These are phyloP conservation scores for Takifugu flavidus DNA, from an alignment of 2,113 vertebrate genomes.

Conservation along the genomic window DNA sequence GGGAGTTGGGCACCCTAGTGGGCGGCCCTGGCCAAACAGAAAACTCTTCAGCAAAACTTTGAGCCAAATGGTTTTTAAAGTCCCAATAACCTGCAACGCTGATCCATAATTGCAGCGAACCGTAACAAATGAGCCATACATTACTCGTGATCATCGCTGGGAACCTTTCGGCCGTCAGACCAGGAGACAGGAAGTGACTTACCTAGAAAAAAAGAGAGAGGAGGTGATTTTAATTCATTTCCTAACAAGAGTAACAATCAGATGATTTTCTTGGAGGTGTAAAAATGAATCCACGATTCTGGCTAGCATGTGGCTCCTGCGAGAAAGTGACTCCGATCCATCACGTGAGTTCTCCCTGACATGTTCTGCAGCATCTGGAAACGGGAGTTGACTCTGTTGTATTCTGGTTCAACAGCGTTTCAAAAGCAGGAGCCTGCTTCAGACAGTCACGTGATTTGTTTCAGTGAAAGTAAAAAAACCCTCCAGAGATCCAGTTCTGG, in stretches of 20 bases:
- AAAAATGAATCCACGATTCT: constrained; percentile 20
- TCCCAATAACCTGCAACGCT: neutral
- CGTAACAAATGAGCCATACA: constrained; percentile 55
- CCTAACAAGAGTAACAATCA: neutral
- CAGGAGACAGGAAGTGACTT: constrained; percentile 33
- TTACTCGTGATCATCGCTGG: constrained; percentile 52
- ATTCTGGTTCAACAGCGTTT: constrained; percentile 1
- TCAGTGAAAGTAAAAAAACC: constrained; percentile 29
- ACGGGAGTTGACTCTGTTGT: neutral
- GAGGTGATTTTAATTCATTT: neutral
- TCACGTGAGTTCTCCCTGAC: neutral
- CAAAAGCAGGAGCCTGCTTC: constrained; percentile 6
- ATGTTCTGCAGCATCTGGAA: neutral
- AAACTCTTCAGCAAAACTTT: constrained; percentile 6
- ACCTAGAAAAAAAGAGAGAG: constrained; percentile 49
- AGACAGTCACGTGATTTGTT: constrained; percentile 43
- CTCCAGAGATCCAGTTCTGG: constrained; percentile 27
- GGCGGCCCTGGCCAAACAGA: neutral
- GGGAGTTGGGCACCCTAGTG: too few species aligned
- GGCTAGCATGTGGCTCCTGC: constrained; percentile 12
- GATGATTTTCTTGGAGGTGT: constrained; percentile 9
- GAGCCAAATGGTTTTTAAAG: neutral
- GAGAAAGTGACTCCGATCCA: constrained; percentile 8
- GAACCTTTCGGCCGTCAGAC: constrained; percentile 14
- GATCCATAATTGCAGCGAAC: constrained; percentile 40